Conservation (phyloP, 2,888 invertebrate species). For the Apotomis betuletana region DNA sequence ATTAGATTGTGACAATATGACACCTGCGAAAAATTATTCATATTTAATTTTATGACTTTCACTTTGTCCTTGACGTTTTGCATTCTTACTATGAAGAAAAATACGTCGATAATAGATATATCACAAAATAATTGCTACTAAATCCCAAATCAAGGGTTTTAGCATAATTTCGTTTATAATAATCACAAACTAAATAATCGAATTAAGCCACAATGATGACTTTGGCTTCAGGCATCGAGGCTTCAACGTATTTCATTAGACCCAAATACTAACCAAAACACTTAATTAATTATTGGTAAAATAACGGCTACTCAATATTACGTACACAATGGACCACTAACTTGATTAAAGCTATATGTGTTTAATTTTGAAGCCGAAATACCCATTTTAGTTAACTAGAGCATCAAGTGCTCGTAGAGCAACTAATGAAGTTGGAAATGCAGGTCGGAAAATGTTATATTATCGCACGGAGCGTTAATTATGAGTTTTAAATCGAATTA, state of each 20-base stretch:
- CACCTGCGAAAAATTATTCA: too few species aligned
- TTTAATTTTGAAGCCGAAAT: background rate
- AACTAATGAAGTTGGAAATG: constrained; percentile 5
- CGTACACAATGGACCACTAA: background rate
- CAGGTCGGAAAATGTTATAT: background rate
- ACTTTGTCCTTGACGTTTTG: too few species aligned
- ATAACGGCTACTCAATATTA: background rate
- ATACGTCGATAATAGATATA: too few species aligned
- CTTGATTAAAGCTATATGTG: background rate
- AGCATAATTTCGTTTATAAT: too few species aligned
- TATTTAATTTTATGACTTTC: too few species aligned
- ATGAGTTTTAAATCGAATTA: background rate
- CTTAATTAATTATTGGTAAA: background rate
- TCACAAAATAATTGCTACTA: too few species aligned
- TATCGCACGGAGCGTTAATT: background rate
- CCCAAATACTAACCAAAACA: background rate
- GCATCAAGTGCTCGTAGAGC: background rate
- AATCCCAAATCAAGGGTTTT: too few species aligned
- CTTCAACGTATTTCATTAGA: background rate
- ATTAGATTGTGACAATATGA: too few species aligned
- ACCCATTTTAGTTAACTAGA: background rate
- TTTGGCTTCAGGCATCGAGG: background rate
- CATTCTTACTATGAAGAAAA: too few species aligned
- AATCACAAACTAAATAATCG: background rate
- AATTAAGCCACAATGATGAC: background rate